Percentiles rank a stretch among this genome's conserved stretches.
Evolutionary conservation across 2,797 vertebrate genomes (phyloP).

Genomic region (Prunella strophiata): DNA sequence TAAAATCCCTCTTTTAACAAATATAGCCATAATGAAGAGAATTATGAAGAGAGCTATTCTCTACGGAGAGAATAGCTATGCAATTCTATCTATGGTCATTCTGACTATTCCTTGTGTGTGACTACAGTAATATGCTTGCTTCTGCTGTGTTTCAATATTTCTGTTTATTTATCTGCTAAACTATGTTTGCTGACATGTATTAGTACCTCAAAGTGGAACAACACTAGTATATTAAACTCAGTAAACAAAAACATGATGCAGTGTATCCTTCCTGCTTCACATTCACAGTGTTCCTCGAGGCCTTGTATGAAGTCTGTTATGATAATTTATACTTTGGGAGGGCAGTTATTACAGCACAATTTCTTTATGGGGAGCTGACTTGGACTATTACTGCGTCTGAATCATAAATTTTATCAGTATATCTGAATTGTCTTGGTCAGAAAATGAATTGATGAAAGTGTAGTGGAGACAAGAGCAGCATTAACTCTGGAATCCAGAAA

Average conservation of each 20-base stretch:
- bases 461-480: background rate
- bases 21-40: background rate
- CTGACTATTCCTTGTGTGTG: background rate
- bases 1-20: background rate
- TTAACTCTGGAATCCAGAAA: background rate
- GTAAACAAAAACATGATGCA: background rate
- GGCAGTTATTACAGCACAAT: background rate
- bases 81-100: background rate
- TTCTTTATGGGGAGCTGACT: background rate
- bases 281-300: background rate
- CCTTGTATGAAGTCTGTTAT: background rate
- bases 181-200: background rate
- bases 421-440: background rate
- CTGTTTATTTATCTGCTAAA: background rate
- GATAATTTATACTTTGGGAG: background rate
- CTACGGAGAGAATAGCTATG: background rate
- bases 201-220: background rate
- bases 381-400: background rate
- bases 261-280: background rate
- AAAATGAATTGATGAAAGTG: background rate
- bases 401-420: background rate
- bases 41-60: no score
- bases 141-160: background rate
- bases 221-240: background rate
- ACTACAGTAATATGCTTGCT: background rate